Base-by-base conservation (phyloP, 2,888 invertebrate species). In the Arctia plantaginis region DNA sequence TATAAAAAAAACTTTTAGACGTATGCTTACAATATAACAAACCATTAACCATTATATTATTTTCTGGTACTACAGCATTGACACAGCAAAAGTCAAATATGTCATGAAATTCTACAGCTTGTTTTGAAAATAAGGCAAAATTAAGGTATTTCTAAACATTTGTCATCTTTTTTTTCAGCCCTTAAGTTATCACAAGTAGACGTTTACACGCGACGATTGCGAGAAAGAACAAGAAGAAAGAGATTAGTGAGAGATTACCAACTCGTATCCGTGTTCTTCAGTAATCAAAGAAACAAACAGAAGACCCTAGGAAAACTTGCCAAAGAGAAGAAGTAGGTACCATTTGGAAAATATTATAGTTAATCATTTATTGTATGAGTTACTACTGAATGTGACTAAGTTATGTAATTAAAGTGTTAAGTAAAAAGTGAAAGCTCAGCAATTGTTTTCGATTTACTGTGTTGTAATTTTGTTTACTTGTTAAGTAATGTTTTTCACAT, bases 121-220 rank as follows among this genome's bases (percentile, higher is more conserved):
- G 47, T 13, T 13, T 12, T 39, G 23, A n/a, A n/a, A 27, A n/a
- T 55, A 51, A 59, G 10, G 12, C 4, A 59, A 59, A 59, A 27
- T 27, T n/a, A 3, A 59, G 15, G 4, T 15, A 23, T n/a, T n/a
- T 8, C 4, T 41, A 27, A n/a, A 41, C 27, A 41, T 66, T 55
- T 6, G 13, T 35, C 30, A n/a, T 27, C 1, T 71, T 62, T 64
- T 59, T 71, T 94, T 94, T 59, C 93, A 97, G 98, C 98, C 77
- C 94, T 99, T 51, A 99, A 99, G 93, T 93, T 99, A 83, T 98
- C 99, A 39, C 98, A 99, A 95, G 98, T 99, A 75, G 99, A 99
- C 89, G 99, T 99, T 96, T 99, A 99, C 90, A 97, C 97, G 10
- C 96, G 98, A 77, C 96, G 98, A 80, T 92, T 99, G 71, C 95